Evolutionary conservation across 2,797 vertebrate genomes (phyloP).

Genomic region (Girardinus metallicus): DNA sequence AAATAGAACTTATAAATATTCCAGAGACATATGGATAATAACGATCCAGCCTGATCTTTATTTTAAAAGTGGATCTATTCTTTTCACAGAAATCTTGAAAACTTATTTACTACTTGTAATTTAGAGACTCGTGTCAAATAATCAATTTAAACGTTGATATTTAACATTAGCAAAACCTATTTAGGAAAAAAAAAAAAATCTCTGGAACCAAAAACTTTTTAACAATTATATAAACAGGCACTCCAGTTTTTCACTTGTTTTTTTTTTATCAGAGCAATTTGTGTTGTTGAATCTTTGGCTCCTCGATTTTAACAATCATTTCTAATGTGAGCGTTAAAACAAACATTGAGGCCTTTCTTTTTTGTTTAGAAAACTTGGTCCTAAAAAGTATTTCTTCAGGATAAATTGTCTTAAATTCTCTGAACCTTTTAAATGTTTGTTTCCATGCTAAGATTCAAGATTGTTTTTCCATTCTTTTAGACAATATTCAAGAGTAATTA

Average conservation of each 20-base stretch:
- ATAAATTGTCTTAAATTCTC: not conserved
- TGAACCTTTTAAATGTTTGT: not conserved
- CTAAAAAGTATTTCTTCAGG: not conserved
- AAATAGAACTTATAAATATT: not conserved
- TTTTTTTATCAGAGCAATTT: not conserved
- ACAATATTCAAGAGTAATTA: not conserved
- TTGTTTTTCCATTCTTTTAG: not conserved
- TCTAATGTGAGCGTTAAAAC: not conserved
- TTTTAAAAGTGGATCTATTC: not conserved
- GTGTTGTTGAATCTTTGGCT: not conserved
- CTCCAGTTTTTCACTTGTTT: not conserved
- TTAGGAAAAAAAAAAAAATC: not conserved
- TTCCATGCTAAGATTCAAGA: not conserved
- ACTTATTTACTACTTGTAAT: not conserved
- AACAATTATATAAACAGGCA: not conserved
- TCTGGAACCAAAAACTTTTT: not conserved
- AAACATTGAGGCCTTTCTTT: not conserved
- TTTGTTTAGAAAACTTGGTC: not conserved
- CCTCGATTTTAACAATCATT: not conserved
- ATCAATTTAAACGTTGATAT: not conserved
- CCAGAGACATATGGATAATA: not conserved
- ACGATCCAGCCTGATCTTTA: not conserved
- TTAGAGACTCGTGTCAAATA: not conserved
- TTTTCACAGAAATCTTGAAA: not conserved
- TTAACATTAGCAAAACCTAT: not conserved